Evolutionary conservation across 2,888 invertebrate genomes (phyloP).

Genomic region (Amorpha juglandis): DNA sequence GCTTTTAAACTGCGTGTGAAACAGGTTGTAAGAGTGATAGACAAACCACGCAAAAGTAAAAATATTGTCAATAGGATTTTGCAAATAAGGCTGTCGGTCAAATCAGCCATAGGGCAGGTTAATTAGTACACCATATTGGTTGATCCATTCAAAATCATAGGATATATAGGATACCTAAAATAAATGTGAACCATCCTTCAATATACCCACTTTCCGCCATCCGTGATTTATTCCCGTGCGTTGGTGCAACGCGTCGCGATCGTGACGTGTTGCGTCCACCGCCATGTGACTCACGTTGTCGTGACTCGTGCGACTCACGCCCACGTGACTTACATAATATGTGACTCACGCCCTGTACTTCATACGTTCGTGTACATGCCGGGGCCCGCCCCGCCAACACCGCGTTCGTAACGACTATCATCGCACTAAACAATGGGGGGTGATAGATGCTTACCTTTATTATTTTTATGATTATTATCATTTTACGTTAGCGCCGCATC

Average conservation of each 20-base stretch:
- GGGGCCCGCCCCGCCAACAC: constrained; percentile 8
- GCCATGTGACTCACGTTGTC: neutral
- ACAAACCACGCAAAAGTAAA: no score
- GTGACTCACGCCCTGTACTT: neutral
- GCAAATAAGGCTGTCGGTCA: neutral
- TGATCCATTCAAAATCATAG: neutral
- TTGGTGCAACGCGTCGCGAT: neutral
- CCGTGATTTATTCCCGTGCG: constrained; percentile 1
- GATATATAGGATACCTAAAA: neutral
- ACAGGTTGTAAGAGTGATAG: no score
- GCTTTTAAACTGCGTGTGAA: no score
- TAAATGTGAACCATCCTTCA: constrained; percentile 16
- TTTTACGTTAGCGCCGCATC: constrained; percentile 3
- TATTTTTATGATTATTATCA: constrained; percentile 11
- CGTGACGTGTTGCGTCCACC: constrained; percentile 6
- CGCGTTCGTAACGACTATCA: constrained; percentile 15
- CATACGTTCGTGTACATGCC: constrained; percentile 12
- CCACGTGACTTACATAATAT: neutral
- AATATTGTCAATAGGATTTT: no score
- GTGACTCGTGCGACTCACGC: neutral
- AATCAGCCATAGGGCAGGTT: neutral
- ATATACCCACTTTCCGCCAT: constrained; percentile 17
- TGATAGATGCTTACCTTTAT: constrained; percentile 21
- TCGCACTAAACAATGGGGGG: constrained; percentile 17
- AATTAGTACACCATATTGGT: neutral